phyloP scores from a whole-genome alignment of 2,888 invertebrate species.

The Hydroisotoma schaefferi region DNA sequence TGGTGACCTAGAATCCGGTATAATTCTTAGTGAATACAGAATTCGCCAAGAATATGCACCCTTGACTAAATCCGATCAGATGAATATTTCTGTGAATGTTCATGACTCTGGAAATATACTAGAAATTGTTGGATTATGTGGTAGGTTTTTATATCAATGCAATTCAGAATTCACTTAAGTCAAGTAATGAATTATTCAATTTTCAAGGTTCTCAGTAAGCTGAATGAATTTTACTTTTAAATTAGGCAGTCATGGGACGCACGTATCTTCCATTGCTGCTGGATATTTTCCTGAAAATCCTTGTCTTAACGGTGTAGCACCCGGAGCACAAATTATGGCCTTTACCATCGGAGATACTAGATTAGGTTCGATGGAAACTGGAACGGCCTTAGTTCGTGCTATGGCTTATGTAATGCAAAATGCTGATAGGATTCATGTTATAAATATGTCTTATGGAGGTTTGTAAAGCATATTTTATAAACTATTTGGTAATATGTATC shows the following conservation, averaged over 20 bases:
- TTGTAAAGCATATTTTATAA: neutral
- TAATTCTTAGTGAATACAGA: slow-evolving; percentile 63
- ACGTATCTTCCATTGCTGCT: slow-evolving; percentile 88
- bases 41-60: slow-evolving; percentile 38
- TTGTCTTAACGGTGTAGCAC: slow-evolving; percentile 89
- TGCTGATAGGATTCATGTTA: slow-evolving; percentile 66
- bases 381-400: slow-evolving; percentile 84
- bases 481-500: neutral
- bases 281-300: slow-evolving; percentile 80
- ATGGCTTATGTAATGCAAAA: slow-evolving; percentile 76
- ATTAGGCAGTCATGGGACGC: slow-evolving; percentile 83
- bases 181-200: neutral
- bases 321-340: slow-evolving; percentile 91
- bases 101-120: slow-evolving; percentile 83
- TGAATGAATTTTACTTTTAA: neutral
- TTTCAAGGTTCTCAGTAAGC: neutral
- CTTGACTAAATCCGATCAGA: slow-evolving; percentile 60
- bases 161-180: neutral
- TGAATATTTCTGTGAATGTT: slow-evolving; percentile 87
- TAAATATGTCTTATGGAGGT: slow-evolving; percentile 97
- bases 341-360: slow-evolving; percentile 67
- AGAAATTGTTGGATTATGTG: slow-evolving; percentile 91
- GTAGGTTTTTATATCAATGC: neutral
- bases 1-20: slow-evolving; percentile 75
- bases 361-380: slow-evolving; percentile 86